A percentile compares a stretch with the other conserved stretches of the same genome.
Conservation (phyloP, 2,888 invertebrate genomes). For the Tupiocoris notatus region DNA sequence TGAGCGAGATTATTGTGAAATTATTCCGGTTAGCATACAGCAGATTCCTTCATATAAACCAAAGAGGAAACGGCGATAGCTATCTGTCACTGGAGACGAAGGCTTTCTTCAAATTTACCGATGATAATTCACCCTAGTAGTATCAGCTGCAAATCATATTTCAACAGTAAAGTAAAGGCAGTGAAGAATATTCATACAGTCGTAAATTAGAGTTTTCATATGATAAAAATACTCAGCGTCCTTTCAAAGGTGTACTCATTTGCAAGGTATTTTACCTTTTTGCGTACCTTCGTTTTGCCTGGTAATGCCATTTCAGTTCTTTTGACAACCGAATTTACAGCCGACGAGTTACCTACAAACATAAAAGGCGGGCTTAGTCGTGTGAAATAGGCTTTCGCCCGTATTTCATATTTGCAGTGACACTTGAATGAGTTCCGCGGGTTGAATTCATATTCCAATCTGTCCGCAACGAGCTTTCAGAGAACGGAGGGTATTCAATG, state of each 20-base stretch:
- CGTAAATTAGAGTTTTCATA: slow-evolving; percentile 24
- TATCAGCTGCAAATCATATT: no score
- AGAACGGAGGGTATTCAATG: slow-evolving; percentile 10
- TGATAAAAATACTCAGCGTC: slow-evolving; percentile 23
- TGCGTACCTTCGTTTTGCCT: slow-evolving; percentile 19
- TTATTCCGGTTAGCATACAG: no score
- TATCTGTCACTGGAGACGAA: no score
- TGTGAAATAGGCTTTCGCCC: slow-evolving; percentile 7
- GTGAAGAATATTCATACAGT: slow-evolving; percentile 24
- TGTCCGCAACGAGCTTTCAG: slow-evolving; percentile 11
- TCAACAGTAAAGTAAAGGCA: no score
- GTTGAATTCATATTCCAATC: slow-evolving; percentile 23
- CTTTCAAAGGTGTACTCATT: neutral
- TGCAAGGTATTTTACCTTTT: slow-evolving; percentile 11
- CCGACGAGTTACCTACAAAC: slow-evolving; percentile 19
- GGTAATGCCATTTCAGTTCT: slow-evolving; percentile 27
- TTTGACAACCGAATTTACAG: slow-evolving; percentile 35
- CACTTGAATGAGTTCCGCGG: slow-evolving; percentile 29
- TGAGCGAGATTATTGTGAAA: no score
- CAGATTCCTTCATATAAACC: no score
- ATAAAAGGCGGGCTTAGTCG: slow-evolving; percentile 25
- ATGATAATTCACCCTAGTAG: no score
- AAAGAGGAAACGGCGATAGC: no score
- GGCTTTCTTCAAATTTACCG: no score
- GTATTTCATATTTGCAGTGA: slow-evolving; percentile 31